phyloP scores from a whole-genome alignment of 2,888 invertebrate genomes.

The Morpho deidamia region DNA sequence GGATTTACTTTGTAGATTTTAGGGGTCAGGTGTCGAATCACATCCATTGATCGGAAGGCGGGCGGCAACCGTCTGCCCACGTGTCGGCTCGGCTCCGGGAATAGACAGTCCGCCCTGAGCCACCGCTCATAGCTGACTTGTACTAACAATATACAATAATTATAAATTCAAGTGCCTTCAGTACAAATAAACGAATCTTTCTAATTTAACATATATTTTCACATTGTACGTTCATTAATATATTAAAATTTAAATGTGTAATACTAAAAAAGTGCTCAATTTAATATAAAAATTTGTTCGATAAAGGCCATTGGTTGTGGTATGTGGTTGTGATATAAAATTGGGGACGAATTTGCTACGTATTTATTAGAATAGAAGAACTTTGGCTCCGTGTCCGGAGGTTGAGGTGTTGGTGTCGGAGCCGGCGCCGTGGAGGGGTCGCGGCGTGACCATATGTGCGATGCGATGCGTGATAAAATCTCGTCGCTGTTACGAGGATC shows the following conservation, averaged over 20 bases:
- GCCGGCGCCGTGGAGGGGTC: constrained; percentile 48
- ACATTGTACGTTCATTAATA: too few species aligned
- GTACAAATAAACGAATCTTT: background rate
- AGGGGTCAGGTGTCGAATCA: constrained; percentile 55
- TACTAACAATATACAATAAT: background rate
- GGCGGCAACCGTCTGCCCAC: constrained; percentile 51
- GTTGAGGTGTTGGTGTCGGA: constrained; percentile 28
- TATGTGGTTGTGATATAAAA: constrained; percentile 23
- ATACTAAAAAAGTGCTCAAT: constrained; percentile 12
- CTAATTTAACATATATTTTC: too few species aligned
- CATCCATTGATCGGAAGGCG: constrained; percentile 68
- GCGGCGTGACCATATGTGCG: constrained; percentile 50
- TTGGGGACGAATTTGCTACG: constrained; percentile 22
- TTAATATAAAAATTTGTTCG: constrained; percentile 3
- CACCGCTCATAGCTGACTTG: constrained; percentile 43
- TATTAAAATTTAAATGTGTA: constrained; percentile 1
- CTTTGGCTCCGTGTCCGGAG: constrained; percentile 27
- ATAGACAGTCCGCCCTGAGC: constrained; percentile 69
- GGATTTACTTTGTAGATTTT: constrained; percentile 24
- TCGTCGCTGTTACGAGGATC: constrained; percentile 58
- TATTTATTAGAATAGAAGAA: constrained; percentile 30
- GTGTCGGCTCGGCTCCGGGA: constrained; percentile 64
- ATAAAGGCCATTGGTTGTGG: constrained; percentile 14
- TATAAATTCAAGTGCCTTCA: constrained; percentile 16
- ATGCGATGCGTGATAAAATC: constrained; percentile 73